Percentiles rank a stretch among this genome's conserved stretches.
Conservation (phyloP, 2,888 invertebrate genomes). For the Apotomis betuletana region DNA sequence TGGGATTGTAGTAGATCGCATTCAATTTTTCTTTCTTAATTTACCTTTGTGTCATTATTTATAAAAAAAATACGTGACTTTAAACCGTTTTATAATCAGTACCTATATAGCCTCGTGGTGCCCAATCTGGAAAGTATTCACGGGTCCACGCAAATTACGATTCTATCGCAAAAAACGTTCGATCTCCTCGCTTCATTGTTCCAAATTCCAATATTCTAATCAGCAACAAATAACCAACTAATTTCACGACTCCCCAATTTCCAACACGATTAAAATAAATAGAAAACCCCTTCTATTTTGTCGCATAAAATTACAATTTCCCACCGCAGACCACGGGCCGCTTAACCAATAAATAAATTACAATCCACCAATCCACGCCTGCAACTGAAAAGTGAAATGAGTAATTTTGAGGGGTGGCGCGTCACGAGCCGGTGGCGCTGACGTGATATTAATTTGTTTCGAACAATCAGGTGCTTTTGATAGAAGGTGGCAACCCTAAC, state of each 20-base stretch:
- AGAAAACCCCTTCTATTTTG: background rate
- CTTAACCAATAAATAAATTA: constrained; percentile 33
- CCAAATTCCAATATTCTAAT: too few relatives aligned
- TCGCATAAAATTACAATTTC: constrained; percentile 3
- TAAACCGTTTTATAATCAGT: too few relatives aligned
- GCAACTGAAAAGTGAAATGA: constrained; percentile 40
- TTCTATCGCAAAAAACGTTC: background rate
- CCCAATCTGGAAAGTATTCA: too few relatives aligned
- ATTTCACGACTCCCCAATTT: background rate
- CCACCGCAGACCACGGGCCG: constrained; percentile 4
- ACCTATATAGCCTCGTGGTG: too few relatives aligned
- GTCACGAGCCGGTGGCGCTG: constrained; percentile 43
- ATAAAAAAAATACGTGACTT: too few relatives aligned
- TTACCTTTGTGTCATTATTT: too few relatives aligned
- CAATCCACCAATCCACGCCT: constrained; percentile 22
- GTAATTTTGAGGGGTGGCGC: constrained; percentile 44
- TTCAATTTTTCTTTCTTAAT: too few relatives aligned
- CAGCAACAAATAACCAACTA: background rate
- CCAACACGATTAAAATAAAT: background rate
- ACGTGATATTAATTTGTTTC: constrained; percentile 50
- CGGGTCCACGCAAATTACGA: too few relatives aligned
- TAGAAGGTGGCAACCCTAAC: constrained; percentile 44
- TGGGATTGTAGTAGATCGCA: too few relatives aligned
- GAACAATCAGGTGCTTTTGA: constrained; percentile 51
- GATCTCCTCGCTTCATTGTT: background rate